These are phyloP conservation scores for Brachyistius frenatus DNA, from an alignment of 2,113 vertebrate species.

Conservation along the genomic window DNA sequence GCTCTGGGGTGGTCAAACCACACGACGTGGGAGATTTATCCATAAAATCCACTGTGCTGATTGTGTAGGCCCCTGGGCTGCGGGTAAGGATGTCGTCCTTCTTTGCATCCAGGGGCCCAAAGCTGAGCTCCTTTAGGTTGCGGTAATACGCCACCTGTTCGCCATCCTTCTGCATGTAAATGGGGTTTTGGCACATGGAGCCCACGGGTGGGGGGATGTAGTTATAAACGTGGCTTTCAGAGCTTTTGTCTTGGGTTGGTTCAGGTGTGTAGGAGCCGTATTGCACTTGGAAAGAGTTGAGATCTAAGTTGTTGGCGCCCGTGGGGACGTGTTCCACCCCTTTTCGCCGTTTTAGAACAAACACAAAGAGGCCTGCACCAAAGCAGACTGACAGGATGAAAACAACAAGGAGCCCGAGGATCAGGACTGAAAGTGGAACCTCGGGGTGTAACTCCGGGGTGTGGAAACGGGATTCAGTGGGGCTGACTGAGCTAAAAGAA, in stretches of 20 bases:
- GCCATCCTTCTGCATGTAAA: constrained; percentile 97
- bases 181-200: constrained; percentile 99
- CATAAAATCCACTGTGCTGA: constrained; percentile 92
- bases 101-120: constrained; percentile 87
- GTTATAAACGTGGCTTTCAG: constrained; percentile 94
- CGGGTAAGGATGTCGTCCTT: constrained; percentile 87
- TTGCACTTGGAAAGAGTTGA: constrained; percentile 95
- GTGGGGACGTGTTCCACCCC: constrained; percentile 88
- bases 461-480: constrained; percentile 85
- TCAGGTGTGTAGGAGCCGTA: constrained; percentile 93
- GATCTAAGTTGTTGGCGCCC: constrained; percentile 90
- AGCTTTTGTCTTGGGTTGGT: constrained; percentile 87
- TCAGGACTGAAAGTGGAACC: constrained; percentile 96
- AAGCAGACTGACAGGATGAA: constrained; percentile 98
- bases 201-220: constrained; percentile 94
- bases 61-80: constrained; percentile 89
- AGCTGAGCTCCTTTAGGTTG: constrained; percentile 93
- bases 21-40: constrained; percentile 86
- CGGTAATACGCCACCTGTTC: constrained; percentile 94
- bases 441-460: constrained; percentile 90
- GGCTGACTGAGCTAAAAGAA: constrained; percentile 73
- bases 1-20: constrained; percentile 76
- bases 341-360: constrained; percentile 95
- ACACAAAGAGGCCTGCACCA: constrained; percentile 96
- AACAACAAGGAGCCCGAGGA: constrained; percentile 95